A percentile compares a stretch with the other conserved stretches of the same genome.
Conservation (phyloP, 1,140 invertebrate genomes). For the Mycetomoellerius zeteki region DNA sequence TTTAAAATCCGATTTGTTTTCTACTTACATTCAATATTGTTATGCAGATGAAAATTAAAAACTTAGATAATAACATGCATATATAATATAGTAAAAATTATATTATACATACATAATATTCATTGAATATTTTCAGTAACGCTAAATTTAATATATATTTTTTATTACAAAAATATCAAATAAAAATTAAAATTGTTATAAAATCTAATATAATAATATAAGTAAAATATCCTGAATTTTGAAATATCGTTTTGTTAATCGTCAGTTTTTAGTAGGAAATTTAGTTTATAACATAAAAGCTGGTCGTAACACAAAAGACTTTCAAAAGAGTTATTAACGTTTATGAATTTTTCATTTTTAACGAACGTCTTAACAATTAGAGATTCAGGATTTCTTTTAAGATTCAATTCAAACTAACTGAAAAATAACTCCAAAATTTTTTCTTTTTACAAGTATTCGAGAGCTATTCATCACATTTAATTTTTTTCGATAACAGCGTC, state of each 20-base stretch:
- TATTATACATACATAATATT: not conserved
- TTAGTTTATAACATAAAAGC: not conserved
- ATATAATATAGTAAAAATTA: not conserved
- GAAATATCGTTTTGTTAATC: not conserved
- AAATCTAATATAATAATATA: not conserved
- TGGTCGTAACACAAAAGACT: not conserved
- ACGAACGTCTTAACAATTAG: not conserved
- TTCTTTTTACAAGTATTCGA: not conserved
- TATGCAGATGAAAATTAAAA: not conserved
- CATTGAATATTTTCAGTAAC: not conserved
- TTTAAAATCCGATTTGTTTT: conserved; percentile 36
- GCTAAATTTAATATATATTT: not conserved
- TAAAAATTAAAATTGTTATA: not conserved
- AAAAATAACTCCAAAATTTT: not conserved
- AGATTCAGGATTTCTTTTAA: not conserved
- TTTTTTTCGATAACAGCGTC: not conserved
- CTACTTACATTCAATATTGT: conserved; percentile 6
- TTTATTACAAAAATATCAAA: conserved; percentile 1
- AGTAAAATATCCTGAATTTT: not conserved
- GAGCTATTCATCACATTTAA: not conserved
- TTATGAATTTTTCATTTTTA: not conserved
- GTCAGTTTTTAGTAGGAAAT: not conserved
- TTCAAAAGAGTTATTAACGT: not conserved
- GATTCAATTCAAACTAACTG: not conserved
- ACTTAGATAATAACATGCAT: not conserved